Conservation (phyloP, 2,888 invertebrate species). For the Bellardia pandia region DNA sequence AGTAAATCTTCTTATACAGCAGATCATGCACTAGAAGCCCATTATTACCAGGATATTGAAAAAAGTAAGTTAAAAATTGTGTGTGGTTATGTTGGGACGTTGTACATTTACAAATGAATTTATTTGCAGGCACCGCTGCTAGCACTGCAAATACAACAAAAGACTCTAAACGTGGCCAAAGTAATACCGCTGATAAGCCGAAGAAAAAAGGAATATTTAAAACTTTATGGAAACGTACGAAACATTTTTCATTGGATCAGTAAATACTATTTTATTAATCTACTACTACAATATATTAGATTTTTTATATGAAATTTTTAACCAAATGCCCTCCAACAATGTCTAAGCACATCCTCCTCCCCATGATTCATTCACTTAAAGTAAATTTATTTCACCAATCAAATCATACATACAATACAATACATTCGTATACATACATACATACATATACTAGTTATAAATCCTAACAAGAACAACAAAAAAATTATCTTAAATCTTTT, state of each 20-base stretch:
- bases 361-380: slow-evolving; percentile 33
- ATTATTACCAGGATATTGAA: slow-evolving; percentile 71
- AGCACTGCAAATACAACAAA: slow-evolving; percentile 74
- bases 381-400: slow-evolving; percentile 47
- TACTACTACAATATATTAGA: slow-evolving; percentile 35
- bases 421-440: slow-evolving; percentile 39
- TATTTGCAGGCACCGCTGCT: slow-evolving; percentile 31
- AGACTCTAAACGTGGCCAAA: slow-evolving; percentile 79
- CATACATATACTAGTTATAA: slow-evolving; percentile 43
- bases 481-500: slow-evolving; percentile 35
- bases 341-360: slow-evolving; percentile 58
- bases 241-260: slow-evolving; percentile 94
- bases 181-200: slow-evolving; percentile 79
- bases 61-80: slow-evolving; percentile 48
- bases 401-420: slow-evolving; percentile 45
- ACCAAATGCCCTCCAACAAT: slow-evolving; percentile 68
- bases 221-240: slow-evolving; percentile 94
- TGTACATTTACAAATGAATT: background rate
- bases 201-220: slow-evolving; percentile 95
- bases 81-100: background rate
- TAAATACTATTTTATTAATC: slow-evolving; percentile 83
- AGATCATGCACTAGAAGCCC: slow-evolving; percentile 67
- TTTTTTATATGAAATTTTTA: slow-evolving; percentile 66
- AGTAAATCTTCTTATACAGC: slow-evolving; percentile 65
- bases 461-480: slow-evolving; percentile 39